Conservation (phyloP, 1,140 invertebrate genomes). For the Drosophila nebulosa region DNA sequence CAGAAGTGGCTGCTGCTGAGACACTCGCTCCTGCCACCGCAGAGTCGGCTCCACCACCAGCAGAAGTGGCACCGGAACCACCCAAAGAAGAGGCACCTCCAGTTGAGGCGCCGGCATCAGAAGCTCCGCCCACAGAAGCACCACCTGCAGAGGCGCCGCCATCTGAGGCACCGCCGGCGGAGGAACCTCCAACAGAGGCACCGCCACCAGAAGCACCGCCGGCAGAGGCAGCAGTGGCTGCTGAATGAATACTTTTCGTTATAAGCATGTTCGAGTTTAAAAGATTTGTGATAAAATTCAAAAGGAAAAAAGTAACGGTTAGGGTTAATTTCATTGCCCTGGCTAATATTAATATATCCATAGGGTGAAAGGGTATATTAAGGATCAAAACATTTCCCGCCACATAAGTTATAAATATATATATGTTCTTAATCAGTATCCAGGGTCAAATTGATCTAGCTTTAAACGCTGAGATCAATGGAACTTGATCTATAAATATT, state of each 20-base stretch:
- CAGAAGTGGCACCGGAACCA: slow-evolving; percentile 1
- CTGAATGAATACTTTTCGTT: not conserved
- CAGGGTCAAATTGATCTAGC: too few species aligned
- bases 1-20: not conserved
- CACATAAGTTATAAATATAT: too few species aligned
- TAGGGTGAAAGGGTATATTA: too few species aligned
- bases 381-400: too few species aligned
- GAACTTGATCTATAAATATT: too few species aligned
- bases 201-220: not conserved
- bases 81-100: not conserved
- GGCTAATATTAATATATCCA: too few species aligned
- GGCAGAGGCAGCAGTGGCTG: not conserved
- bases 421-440: too few species aligned
- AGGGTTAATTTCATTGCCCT: too few species aligned
- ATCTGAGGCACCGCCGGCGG: not conserved
- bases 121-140: not conserved
- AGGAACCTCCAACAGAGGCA: not conserved
- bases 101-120: not conserved
- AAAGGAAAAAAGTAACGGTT: not conserved
- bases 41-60: not conserved
- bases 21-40: not conserved
- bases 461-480: too few species aligned
- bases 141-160: not conserved
- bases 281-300: not conserved
- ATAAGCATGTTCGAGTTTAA: not conserved